phyloP scores from a whole-genome alignment of 2,888 invertebrate genomes.

The Amphipyra tragopoginis region DNA sequence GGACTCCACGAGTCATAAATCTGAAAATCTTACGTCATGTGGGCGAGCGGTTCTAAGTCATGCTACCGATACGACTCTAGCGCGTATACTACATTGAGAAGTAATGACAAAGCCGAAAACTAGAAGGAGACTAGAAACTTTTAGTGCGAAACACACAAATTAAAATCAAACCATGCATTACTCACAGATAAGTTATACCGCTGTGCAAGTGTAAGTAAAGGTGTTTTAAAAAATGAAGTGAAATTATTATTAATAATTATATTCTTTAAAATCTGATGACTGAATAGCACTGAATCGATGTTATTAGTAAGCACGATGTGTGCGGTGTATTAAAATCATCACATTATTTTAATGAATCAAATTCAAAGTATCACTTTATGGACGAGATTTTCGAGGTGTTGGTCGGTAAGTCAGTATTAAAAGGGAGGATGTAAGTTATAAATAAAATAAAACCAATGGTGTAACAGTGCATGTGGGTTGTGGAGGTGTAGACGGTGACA shows the following conservation, averaged over 20 bases:
- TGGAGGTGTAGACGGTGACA: not conserved
- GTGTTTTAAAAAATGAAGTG: conserved; percentile 6
- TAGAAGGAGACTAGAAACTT: conserved; percentile 37
- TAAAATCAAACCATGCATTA: conserved; percentile 47
- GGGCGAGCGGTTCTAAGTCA: conserved; percentile 41
- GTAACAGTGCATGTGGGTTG: not conserved
- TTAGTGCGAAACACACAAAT: conserved; percentile 33
- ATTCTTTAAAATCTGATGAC: not conserved
- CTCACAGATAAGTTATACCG: conserved; percentile 22
- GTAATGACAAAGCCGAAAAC: conserved; percentile 29
- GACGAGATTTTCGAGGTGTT: conserved; percentile 3
- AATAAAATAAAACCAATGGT: not conserved
- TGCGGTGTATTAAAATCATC: not conserved
- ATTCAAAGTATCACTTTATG: not conserved
- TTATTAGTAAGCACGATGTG: conserved; percentile 1
- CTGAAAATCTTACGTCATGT: conserved; percentile 83
- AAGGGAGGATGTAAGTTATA: too few relatives aligned
- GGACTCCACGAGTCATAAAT: conserved; percentile 57
- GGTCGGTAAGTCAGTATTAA: not conserved
- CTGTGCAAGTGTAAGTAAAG: conserved; percentile 12
- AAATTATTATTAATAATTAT: not conserved
- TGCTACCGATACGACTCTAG: conserved; percentile 43
- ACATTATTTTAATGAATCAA: conserved; percentile 5
- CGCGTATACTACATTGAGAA: conserved; percentile 14
- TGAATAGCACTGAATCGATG: conserved; percentile 4